phyloP scores from a whole-genome alignment of 2,888 invertebrate genomes.

The Caenorhabditis angaria region DNA sequence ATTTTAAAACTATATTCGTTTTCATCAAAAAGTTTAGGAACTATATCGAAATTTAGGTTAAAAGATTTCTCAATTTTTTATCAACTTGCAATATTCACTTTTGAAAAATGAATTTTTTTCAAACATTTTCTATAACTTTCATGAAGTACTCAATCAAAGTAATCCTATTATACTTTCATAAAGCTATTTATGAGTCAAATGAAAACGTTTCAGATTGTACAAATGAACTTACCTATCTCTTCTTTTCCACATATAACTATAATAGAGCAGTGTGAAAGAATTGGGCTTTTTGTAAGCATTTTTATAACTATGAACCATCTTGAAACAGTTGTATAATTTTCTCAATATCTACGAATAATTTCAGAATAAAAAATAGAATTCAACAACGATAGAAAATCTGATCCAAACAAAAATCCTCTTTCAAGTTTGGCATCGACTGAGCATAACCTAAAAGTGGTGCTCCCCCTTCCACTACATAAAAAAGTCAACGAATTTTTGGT shows the following conservation, averaged over 20 bases:
- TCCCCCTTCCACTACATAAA: no score
- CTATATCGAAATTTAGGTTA: no score
- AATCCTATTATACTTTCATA: no score
- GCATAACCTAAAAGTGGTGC: conserved; percentile 5
- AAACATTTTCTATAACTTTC: no score
- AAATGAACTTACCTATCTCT: conserved; percentile 62
- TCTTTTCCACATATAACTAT: conserved; percentile 70
- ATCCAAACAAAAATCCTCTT: conserved; percentile 5
- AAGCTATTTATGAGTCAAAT: no score
- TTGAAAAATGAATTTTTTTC: no score
- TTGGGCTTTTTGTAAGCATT: conserved; percentile 63
- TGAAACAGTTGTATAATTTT: not conserved
- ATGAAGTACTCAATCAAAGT: no score
- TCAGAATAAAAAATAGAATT: not conserved
- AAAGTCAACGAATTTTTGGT: conserved; percentile 11
- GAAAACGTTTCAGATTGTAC: no score
- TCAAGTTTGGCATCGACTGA: not conserved
- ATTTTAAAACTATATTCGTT: no score
- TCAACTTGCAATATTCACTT: no score
- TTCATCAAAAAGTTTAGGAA: no score
- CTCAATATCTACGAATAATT: not conserved
- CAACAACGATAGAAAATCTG: not conserved
- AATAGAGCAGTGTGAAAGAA: conserved; percentile 64
- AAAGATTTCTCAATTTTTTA: no score
- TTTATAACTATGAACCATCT: conserved; percentile 33